Percentiles rank a stretch among this genome's conserved stretches.
Conservation (phyloP, 1,140 invertebrate genomes). For the Anadara kagoshimensis region DNA sequence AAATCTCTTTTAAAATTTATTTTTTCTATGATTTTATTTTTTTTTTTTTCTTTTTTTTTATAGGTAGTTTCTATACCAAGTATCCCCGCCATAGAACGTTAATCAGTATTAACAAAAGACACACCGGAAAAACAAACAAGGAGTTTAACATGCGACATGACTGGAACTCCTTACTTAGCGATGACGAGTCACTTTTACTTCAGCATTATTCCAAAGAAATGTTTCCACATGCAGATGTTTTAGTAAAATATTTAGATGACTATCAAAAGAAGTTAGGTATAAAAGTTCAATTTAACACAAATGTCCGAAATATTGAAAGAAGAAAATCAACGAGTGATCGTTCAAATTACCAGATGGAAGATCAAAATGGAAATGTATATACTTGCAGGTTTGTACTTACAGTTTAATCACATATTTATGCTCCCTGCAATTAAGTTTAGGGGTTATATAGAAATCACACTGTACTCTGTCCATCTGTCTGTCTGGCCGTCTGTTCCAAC, state of each 20-base stretch:
- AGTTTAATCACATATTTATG: too few species aligned
- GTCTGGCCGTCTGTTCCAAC: too few species aligned
- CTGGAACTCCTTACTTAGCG: constrained; percentile 75
- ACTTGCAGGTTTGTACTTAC: constrained; percentile 65
- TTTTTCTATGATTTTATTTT: neutral
- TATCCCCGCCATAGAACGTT: constrained; percentile 75
- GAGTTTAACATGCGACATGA: constrained; percentile 76
- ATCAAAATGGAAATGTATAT: constrained; percentile 67
- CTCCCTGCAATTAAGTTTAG: too few species aligned
- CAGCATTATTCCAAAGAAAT: constrained; percentile 71
- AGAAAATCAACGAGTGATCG: constrained; percentile 28
- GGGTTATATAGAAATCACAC: too few species aligned
- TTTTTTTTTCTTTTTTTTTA: constrained; percentile 25
- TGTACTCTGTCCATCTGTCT: too few species aligned
- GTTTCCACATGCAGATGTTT: constrained; percentile 71
- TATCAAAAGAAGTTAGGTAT: constrained; percentile 65
- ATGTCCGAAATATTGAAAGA: constrained; percentile 64
- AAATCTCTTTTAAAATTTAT: too few species aligned
- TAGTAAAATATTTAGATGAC: constrained; percentile 73
- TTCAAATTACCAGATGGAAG: constrained; percentile 63
- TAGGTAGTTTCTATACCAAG: constrained; percentile 73
- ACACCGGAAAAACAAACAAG: constrained; percentile 74
- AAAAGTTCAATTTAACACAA: constrained; percentile 72
- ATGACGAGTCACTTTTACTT: constrained; percentile 70
- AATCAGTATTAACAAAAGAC: constrained; percentile 76